Conservation (phyloP, 2,113 vertebrate genomes). For the Datnioides undecimradiatus region DNA sequence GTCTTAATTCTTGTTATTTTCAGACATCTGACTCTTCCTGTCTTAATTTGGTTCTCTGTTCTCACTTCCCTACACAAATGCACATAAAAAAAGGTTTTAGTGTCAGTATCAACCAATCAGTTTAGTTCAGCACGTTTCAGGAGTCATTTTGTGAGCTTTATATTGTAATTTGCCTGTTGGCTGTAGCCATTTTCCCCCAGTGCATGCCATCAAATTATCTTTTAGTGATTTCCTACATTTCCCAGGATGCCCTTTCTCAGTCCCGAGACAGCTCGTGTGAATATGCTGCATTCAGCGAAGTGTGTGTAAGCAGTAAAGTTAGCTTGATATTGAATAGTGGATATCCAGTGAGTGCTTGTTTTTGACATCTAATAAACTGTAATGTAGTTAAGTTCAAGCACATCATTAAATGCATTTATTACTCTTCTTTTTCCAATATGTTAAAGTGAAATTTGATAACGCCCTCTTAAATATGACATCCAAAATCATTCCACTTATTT, state of each 20-base stretch:
- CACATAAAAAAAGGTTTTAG: neutral
- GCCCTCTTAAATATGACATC: neutral
- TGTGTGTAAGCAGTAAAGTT: neutral
- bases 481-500: conserved; percentile 17
- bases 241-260: neutral
- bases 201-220: neutral
- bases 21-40: neutral
- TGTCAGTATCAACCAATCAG: neutral
- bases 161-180: neutral
- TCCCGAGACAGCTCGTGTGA: neutral
- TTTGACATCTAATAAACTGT: neutral
- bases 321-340: neutral
- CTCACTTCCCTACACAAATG: neutral
- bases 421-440: neutral
- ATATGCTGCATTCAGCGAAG: neutral
- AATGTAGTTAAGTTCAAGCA: neutral
- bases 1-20: conserved; percentile 26
- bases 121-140: too few relatives aligned
- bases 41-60: neutral
- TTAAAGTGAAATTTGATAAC: neutral
- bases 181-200: neutral
- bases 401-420: neutral
- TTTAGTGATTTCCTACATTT: conserved; percentile 1
- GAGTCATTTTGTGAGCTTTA: neutral
- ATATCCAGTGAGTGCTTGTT: neutral